A percentile compares a stretch with the other conserved stretches of the same genome.
Evolutionary conservation across 2,113 vertebrate species (phyloP).

Genomic region (Apaloderma vittatum): DNA sequence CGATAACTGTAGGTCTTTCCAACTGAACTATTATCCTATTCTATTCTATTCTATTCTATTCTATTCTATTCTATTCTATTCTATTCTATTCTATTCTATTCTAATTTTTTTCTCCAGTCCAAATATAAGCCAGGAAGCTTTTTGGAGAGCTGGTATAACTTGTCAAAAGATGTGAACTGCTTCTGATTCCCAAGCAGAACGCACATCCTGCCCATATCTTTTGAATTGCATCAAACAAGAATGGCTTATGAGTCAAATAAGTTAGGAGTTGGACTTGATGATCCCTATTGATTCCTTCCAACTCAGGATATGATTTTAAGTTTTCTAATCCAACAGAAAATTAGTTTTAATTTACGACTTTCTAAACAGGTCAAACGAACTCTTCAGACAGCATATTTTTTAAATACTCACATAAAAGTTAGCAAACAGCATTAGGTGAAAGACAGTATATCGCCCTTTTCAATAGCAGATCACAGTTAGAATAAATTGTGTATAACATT

Average conservation of each 20-base stretch:
- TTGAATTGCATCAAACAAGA: background rate
- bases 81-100: background rate
- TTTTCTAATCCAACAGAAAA: background rate
- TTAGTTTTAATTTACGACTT: background rate
- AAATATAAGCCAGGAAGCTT: background rate
- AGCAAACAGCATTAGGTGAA: background rate
- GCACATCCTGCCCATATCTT: background rate
- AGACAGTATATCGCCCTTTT: background rate
- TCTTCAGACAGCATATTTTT: background rate
- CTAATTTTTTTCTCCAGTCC: background rate
- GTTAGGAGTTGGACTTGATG: rapidly evolving
- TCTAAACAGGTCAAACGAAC: background rate
- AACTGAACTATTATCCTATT: background rate
- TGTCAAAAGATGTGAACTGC: background rate
- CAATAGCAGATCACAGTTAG: background rate
- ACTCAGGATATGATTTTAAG: background rate
- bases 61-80: background rate
- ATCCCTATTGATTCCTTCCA: background rate
- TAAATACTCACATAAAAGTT: background rate
- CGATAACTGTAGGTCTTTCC: background rate
- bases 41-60: background rate
- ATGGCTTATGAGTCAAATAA: background rate
- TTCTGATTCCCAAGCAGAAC: background rate
- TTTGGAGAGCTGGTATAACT: background rate
- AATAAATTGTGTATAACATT: background rate